phyloP scores from a whole-genome alignment of 2,888 invertebrate genomes.

The Ectropis crepuscularia region DNA sequence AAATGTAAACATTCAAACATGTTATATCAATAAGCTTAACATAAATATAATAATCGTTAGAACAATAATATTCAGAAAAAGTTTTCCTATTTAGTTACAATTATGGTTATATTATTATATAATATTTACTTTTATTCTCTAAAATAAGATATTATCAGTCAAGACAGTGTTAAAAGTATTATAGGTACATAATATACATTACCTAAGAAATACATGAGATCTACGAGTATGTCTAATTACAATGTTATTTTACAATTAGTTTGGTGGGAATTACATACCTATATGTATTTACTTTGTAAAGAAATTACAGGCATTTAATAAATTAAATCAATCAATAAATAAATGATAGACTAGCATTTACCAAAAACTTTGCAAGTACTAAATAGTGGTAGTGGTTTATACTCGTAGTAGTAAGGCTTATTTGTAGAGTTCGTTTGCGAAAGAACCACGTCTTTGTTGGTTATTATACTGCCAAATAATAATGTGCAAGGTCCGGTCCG shows the following conservation, averaged over 20 bases:
- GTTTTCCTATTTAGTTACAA: not conserved
- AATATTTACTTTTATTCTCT: conserved; percentile 24
- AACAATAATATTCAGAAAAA: not conserved
- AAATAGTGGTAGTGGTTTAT: no score
- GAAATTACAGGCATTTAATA: no score
- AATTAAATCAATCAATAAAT: no score
- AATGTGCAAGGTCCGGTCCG: no score
- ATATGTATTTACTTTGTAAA: no score
- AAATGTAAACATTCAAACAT: not conserved
- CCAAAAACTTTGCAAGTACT: no score
- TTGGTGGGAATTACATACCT: no score
- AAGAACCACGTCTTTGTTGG: no score
- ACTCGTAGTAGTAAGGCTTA: no score
- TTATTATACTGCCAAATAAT: no score
- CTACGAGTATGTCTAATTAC: not conserved
- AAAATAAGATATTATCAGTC: conserved; percentile 41
- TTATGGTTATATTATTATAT: conserved; percentile 5
- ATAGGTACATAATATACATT: conserved; percentile 1
- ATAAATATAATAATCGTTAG: not conserved
- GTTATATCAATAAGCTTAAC: conserved; percentile 2
- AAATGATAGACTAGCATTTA: no score
- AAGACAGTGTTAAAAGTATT: conserved; percentile 29
- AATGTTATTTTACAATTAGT: not conserved
- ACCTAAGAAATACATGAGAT: not conserved
- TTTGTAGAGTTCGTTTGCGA: no score